These are phyloP conservation scores for Noctua janthina DNA, from an alignment of 2,888 invertebrate species.

Conservation along the genomic window DNA sequence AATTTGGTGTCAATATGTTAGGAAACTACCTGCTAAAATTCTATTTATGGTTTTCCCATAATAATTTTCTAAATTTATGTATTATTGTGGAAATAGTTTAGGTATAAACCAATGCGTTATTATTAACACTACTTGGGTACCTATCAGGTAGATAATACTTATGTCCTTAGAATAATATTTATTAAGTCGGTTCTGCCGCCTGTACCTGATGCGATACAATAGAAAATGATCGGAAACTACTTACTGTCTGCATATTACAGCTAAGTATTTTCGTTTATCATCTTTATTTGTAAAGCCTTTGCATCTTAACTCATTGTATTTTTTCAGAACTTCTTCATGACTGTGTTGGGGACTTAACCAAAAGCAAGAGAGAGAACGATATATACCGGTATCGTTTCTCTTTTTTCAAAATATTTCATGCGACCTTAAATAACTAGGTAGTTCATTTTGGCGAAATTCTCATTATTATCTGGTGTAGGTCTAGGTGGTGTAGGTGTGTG, in stretches of 20 bases:
- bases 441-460: neutral
- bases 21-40: neutral
- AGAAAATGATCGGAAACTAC: too few species aligned
- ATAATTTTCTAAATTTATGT: neutral
- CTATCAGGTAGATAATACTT: neutral
- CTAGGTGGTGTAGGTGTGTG: too few species aligned
- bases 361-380: neutral
- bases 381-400: too few species aligned
- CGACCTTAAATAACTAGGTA: neutral
- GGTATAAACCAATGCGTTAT: neutral
- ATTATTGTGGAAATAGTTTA: neutral
- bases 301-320: neutral
- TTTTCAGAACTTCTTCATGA: neutral
- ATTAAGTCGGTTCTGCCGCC: neutral
- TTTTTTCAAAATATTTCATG: too few species aligned
- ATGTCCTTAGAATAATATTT: neutral
- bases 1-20: neutral
- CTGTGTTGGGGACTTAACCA: neutral
- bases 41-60: neutral
- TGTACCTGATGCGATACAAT: neutral
- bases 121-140: neutral
- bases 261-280: neutral
- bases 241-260: neutral
- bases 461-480: too few species aligned
- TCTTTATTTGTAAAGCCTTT: conserved; percentile 3